Evolutionary conservation across 2,888 invertebrate species (phyloP), one percentile per base, ranked within the genome.

Genomic region (Dynastes hyllus): DNA sequence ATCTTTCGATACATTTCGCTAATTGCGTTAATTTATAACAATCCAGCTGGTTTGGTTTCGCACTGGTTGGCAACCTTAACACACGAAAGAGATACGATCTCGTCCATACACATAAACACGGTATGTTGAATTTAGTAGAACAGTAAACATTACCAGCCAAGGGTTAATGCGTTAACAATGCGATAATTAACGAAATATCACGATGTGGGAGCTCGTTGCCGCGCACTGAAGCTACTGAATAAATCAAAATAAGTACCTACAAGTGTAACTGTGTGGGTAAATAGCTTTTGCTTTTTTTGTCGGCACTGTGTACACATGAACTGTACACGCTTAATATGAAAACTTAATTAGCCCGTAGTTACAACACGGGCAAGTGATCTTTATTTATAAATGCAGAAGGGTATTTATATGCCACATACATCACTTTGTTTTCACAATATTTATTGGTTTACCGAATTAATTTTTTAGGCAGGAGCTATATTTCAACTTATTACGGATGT

Each of bases 21-120:
- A 78, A 78, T 78, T 78, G 78, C 55, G 73, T 78, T 73, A 78
- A 78, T 78, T 78, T 78, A 78, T 75, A 75, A 61, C 58, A 40
- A 40, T 61, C 61, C 45, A 45, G 58, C 13, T 27, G 61, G 63
- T 63, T 75, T 45, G 40, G 73, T 75, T 75, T 75, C 73, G 73
- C 73, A 61, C 73, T 75, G 73, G 61, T 75, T 75, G 61, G 73
- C 50, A 75, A 75, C 61, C 73, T 61, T 27, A 61, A 61, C 73
- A 75, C 73, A 40, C 61, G 22, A 22, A 50, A 63, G 50, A 75
- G 73, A 75, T 75, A 75, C 45, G 61, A 75, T 75, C 73, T 61
- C 50, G 13, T 13, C 73, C 13, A 61, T 61, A 75, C 73, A 75
- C 73, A 61, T 45, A 61, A 75, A 40, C 73, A 40, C 61, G 73